Evolutionary conservation across 2,113 vertebrate species (phyloP).

Genomic region (Crotophaga sulcirostris): DNA sequence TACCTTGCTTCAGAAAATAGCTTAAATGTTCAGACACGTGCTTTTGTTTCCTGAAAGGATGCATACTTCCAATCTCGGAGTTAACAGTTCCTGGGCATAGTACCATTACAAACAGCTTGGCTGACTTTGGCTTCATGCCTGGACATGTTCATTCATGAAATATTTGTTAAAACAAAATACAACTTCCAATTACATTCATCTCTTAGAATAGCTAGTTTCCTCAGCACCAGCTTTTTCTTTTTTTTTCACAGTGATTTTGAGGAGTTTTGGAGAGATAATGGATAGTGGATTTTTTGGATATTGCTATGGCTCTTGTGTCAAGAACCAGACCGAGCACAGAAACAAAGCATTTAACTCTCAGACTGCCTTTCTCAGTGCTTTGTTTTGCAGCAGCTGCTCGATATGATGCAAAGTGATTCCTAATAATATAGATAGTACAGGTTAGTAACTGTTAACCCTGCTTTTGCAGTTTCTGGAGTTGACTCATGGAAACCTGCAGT

Average conservation of each 20-base stretch:
- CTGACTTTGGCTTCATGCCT: constrained; percentile 58
- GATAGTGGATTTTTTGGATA: not conserved
- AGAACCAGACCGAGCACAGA: not conserved
- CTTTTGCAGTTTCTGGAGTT: not conserved
- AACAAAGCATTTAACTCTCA: not conserved
- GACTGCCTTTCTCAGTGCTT: not conserved
- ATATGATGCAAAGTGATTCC: not conserved
- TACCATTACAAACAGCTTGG: constrained; percentile 46
- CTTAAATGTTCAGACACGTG: not conserved
- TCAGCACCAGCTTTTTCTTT: not conserved
- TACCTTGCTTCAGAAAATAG: not conserved
- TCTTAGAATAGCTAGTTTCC: not conserved
- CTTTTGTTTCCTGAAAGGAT: constrained; percentile 32
- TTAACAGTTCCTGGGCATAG: constrained; percentile 34
- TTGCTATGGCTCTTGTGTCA: not conserved
- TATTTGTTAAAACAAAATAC: constrained; percentile 26
- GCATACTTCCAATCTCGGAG: not conserved
- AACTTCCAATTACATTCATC: constrained; percentile 29
- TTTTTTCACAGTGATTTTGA: not conserved
- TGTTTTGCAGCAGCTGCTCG: not conserved
- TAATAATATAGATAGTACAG: not conserved
- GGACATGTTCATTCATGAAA: constrained; percentile 61
- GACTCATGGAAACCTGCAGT: not conserved
- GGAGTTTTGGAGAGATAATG: not conserved
- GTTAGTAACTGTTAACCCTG: not conserved